Evolutionary conservation across 2,888 invertebrate genomes (phyloP), one percentile per base, ranked within the genome.

Genomic region (Alsophila aescularia): DNA sequence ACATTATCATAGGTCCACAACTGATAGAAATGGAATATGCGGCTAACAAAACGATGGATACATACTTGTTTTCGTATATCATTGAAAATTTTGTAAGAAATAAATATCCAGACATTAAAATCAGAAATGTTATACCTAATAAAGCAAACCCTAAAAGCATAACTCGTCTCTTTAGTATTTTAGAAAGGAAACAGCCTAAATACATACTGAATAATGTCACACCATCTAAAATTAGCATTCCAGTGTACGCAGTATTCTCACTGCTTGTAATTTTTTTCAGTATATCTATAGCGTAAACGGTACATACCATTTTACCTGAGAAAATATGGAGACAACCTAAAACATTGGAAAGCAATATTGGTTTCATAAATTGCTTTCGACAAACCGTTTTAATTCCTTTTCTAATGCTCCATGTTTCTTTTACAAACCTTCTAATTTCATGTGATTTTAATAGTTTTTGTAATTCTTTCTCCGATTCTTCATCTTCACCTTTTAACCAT

Each of bases 191-290:
- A 24, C 69, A 63, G 7, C 74, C 73, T 1, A 67, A 13, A 53
- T 77, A 77, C 73, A 75, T 75, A 36, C 75, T 70, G 0, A 64
- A 12, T 0, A 83, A 69, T 8, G 81, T 77, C 0, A 82, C 59
- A 1, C 75, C 75, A 18, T 83, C 81, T 45, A 83, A 60, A 32
- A 79, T 71, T 8, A 82, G 52, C 77, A 83, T 79, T 8, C 66
- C 71, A 0, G 49, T 54, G n/a, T 81, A 81, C 0, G 81, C 77
- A 0, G 70, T 62, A 0, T 52, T 45, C 51, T 77, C 73, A 21
- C 58, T 69, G 0, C 52, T 48, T 0, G 75, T 77, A 8, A 81
- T 76, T 44, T 72, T 73, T 37, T 72, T 79, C n/a, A 79, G 58
- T n/a, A 82, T 72, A 53, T 80, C 81, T 31, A 81, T 56, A 5